Percentiles rank a stretch among this genome's conserved stretches.
Evolutionary conservation across 2,797 vertebrate genomes (phyloP).

Genomic region (Podarcis siculus): DNA sequence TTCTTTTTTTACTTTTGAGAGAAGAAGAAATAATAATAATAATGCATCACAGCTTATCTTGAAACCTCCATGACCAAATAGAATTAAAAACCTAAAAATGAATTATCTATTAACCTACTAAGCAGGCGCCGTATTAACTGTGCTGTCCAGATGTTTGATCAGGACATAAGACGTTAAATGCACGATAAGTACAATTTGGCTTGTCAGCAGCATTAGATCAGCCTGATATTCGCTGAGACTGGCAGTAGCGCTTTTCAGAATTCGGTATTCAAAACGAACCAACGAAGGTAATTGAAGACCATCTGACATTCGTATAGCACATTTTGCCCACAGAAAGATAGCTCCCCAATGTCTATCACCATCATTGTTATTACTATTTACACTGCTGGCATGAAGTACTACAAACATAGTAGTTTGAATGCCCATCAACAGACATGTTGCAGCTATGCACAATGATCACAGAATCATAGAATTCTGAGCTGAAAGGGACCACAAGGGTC

Average conservation of each 20-base stretch:
- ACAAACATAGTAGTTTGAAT: background rate
- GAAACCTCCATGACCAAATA: background rate
- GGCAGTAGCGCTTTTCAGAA: slow-evolving; percentile 2
- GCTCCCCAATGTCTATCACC: background rate
- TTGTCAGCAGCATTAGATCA: slow-evolving; percentile 6
- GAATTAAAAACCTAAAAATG: background rate
- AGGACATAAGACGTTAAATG: background rate
- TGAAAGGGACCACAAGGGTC: too few species aligned
- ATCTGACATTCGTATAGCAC: background rate
- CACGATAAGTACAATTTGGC: slow-evolving; percentile 11
- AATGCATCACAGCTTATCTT: background rate
- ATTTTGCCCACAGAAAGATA: background rate
- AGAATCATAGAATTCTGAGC: too few species aligned
- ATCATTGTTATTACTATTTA: background rate
- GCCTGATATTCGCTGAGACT: background rate
- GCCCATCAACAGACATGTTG: background rate
- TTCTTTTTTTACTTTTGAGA: background rate
- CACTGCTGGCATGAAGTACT: background rate
- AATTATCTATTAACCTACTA: background rate
- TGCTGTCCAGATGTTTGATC: background rate
- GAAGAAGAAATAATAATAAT: too few species aligned
- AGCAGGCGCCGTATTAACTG: slow-evolving; percentile 4
- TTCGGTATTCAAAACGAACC: background rate
- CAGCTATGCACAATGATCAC: background rate
- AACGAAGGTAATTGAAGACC: background rate